Conservation (phyloP, 2,113 vertebrate species). For the Origma solitaria region DNA sequence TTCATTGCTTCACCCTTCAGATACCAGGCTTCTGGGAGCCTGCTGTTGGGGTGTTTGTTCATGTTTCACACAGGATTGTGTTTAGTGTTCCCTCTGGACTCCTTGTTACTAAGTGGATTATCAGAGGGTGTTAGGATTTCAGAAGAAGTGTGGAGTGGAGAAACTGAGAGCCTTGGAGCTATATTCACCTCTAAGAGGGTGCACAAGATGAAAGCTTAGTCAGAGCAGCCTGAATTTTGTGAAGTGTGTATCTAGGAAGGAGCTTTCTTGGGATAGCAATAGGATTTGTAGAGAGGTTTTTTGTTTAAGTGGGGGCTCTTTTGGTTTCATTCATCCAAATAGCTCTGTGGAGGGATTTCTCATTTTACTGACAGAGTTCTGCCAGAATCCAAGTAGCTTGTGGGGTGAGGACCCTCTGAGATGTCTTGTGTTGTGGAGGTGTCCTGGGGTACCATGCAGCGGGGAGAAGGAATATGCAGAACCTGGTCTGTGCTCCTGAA, state of each 20-base stretch:
- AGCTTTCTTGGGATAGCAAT: neutral
- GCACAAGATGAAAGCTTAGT: neutral
- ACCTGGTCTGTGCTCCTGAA: neutral
- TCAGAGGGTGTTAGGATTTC: neutral
- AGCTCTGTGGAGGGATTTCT: neutral
- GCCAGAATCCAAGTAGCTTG: neutral
- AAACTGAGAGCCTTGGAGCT: neutral
- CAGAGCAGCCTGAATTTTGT: neutral
- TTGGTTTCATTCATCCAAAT: neutral
- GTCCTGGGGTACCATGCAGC: rapidly evolving
- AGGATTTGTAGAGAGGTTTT: neutral
- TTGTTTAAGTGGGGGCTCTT: neutral
- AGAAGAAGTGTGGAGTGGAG: neutral
- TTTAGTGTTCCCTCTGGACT: neutral
- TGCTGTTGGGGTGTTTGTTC: neutral
- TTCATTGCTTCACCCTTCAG: neutral
- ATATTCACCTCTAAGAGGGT: neutral
- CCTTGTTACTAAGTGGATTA: neutral
- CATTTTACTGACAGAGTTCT: neutral
- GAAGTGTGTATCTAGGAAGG: neutral
- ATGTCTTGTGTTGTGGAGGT: neutral
- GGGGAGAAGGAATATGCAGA: neutral
- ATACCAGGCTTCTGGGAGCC: neutral
- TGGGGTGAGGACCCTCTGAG: neutral
- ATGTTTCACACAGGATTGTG: neutral